phyloP scores from a whole-genome alignment of 2,113 vertebrate species.

The Tenebrosternarchus preto region DNA sequence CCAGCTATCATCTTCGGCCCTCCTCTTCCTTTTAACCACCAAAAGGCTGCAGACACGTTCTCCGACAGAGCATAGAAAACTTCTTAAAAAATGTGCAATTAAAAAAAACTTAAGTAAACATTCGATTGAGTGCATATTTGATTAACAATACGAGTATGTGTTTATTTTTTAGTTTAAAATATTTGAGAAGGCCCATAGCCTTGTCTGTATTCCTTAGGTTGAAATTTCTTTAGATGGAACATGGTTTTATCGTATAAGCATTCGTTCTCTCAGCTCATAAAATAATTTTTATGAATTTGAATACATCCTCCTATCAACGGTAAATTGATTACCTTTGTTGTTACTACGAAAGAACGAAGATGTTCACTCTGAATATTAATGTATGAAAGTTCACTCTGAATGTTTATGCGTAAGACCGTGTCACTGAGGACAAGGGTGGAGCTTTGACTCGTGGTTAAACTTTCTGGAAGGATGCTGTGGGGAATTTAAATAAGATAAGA shows the following conservation, averaged over 20 bases:
- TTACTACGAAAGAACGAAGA: not conserved
- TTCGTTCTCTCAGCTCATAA: not conserved
- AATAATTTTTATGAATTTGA: not conserved
- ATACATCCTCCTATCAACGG: not conserved
- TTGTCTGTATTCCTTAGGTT: no score
- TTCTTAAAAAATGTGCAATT: no score
- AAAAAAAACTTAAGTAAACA: no score
- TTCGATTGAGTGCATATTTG: no score
- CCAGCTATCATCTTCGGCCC: no score
- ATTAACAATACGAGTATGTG: no score
- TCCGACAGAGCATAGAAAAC: no score
- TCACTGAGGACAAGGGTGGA: not conserved
- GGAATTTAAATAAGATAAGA: not conserved
- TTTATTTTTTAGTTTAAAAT: no score
- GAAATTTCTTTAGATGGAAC: no score
- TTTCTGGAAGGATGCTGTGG: conserved; percentile 19
- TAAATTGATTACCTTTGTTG: not conserved
- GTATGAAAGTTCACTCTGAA: not conserved
- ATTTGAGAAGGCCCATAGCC: no score
- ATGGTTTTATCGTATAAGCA: not conserved
- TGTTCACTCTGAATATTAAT: not conserved
- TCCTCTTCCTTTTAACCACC: not conserved
- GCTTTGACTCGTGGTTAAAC: not conserved
- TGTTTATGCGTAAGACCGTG: not conserved
- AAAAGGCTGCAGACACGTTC: not conserved